phyloP scores from a whole-genome alignment of 2,113 vertebrate species.

The Entosphenus tridentatus region DNA sequence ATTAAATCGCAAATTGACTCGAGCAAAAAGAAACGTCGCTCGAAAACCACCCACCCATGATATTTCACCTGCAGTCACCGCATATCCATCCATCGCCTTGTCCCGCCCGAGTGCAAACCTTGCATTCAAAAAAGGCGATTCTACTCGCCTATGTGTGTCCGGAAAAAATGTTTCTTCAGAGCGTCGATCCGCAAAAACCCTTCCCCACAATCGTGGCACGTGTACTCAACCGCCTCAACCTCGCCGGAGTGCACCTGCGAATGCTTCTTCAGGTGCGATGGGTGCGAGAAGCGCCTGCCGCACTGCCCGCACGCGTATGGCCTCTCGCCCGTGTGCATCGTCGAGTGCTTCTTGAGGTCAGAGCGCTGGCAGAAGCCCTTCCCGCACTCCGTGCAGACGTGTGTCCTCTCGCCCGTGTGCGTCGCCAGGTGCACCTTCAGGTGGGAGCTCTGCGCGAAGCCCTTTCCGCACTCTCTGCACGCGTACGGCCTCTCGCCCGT shows the following conservation, averaged over 20 bases:
- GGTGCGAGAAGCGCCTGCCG: slow-evolving; percentile 10
- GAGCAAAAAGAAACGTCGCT: no score
- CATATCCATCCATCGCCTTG: no score
- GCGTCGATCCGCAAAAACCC: neutral
- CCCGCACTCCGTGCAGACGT: slow-evolving; percentile 22
- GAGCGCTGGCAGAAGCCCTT: slow-evolving; percentile 25
- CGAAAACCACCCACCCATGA: no score
- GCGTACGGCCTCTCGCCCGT: slow-evolving; percentile 11
- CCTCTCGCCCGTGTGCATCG: slow-evolving; percentile 25
- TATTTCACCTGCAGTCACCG: no score
- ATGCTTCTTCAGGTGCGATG: slow-evolving; percentile 16
- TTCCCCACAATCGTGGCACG: neutral
- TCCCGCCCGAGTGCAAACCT: no score
- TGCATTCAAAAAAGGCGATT: no score
- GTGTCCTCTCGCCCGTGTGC: slow-evolving; percentile 23
- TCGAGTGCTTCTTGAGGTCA: neutral
- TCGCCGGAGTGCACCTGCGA: neutral
- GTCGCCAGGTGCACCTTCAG: slow-evolving; percentile 18
- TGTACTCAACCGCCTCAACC: neutral
- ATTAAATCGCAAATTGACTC: no score
- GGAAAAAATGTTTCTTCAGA: no score
- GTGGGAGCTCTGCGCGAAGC: slow-evolving; percentile 11
- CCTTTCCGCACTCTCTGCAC: slow-evolving; percentile 11
- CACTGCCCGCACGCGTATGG: slow-evolving; percentile 26
- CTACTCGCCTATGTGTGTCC: no score